A percentile compares a stretch with the other conserved stretches of the same genome.
Evolutionary conservation across 2,797 vertebrate genomes (phyloP).

Genomic region (Spinus olivaceus): DNA sequence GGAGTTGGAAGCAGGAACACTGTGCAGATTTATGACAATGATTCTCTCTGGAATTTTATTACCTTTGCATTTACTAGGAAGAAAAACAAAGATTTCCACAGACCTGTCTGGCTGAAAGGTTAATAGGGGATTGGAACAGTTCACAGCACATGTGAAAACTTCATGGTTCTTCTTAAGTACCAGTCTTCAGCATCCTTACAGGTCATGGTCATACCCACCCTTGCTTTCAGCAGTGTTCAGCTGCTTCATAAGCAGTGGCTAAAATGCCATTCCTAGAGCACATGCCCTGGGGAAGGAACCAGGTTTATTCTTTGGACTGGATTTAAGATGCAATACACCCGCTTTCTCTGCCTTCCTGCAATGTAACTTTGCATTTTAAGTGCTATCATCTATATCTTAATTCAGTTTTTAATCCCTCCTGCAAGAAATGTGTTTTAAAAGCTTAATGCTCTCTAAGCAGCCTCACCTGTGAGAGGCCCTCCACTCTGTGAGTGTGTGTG

Average conservation of each 20-base stretch:
- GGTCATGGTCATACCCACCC: background rate
- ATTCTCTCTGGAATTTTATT: background rate
- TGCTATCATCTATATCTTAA: background rate
- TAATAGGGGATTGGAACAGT: background rate
- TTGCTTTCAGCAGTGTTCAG: background rate
- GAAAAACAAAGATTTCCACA: background rate
- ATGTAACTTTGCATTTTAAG: background rate
- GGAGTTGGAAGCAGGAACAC: background rate
- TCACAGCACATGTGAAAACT: background rate
- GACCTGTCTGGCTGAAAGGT: background rate
- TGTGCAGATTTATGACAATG: background rate
- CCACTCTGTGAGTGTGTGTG: no score
- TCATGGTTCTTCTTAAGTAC: background rate
- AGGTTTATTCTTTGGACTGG: background rate
- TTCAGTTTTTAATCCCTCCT: background rate
- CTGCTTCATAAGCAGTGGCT: background rate
- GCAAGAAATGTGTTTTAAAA: background rate
- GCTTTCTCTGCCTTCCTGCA: background rate
- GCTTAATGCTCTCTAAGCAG: background rate
- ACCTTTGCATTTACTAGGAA: background rate
- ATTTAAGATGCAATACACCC: background rate
- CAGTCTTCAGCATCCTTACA: background rate
- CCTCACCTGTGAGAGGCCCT: background rate
- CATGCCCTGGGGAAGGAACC: background rate
- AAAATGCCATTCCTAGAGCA: background rate